Evolutionary conservation across 1,140 invertebrate species (phyloP).

Genomic region (Sinella curviseta): DNA sequence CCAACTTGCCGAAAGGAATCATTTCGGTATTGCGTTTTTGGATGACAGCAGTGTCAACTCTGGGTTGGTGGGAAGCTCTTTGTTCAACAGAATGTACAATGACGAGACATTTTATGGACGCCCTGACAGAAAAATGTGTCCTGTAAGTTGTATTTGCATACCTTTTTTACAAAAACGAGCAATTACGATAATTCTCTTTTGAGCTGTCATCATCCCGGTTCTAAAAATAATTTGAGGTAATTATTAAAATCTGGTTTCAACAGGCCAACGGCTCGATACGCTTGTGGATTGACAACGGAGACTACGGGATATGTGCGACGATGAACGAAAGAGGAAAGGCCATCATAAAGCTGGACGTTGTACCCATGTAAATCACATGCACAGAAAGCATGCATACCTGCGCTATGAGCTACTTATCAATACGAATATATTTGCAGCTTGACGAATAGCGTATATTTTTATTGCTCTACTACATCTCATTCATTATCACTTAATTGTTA

Average conservation of each 20-base stretch:
- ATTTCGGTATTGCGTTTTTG: slow-evolving; percentile 40
- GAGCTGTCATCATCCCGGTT: background rate
- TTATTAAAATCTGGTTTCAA: background rate
- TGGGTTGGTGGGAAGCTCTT: background rate
- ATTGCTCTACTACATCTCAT: no score
- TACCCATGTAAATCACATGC: background rate
- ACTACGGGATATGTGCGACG: slow-evolving; percentile 21
- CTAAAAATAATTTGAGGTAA: background rate
- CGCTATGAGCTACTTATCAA: no score
- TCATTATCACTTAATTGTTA: no score
- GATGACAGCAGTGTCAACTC: background rate
- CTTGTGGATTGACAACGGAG: slow-evolving; percentile 25
- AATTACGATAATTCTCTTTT: background rate
- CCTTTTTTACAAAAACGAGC: background rate
- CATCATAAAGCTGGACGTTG: slow-evolving; percentile 30
- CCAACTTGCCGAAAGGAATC: slow-evolving; percentile 38
- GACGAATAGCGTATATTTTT: background rate
- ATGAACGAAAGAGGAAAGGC: slow-evolving; percentile 36
- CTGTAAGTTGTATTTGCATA: background rate
- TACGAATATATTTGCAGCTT: no score
- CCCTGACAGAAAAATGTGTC: slow-evolving; percentile 24
- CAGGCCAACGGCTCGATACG: background rate
- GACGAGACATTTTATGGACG: slow-evolving; percentile 18
- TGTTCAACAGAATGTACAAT: slow-evolving; percentile 43
- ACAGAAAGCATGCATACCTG: no score